Base-by-base conservation (phyloP, 2,797 vertebrate genomes). In the Spondyliosoma cantharus region DNA sequence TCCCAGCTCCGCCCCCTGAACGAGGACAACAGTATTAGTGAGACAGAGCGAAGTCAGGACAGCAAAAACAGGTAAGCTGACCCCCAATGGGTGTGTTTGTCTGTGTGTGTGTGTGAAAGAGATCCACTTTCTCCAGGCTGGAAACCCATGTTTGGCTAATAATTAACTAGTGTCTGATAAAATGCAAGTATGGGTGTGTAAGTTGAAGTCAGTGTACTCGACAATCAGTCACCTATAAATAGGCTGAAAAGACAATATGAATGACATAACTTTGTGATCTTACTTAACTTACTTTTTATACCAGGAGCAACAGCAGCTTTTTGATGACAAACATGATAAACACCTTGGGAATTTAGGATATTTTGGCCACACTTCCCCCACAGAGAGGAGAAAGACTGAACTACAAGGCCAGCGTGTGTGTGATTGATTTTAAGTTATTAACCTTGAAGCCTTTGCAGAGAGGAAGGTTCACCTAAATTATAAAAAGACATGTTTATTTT, bases 1-100 rank as follows among this genome's bases (percentile, higher is more conserved):
- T 89, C 91, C 0, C 92, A 94, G 82, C 93, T 96, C 76, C 90
- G 80, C 60, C 92, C 94, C 13, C 85, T 91, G 69, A 80, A 89
- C 0, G 90, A 93, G 58, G 87, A 88, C 52, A 78, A 81, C 50
- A 15, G 50, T n/a, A 68, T 57, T 13, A 58, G 62, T 49, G 64
- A 66, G 19, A 20, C 49, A 3, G 71, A 86, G 0, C 16, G 1
- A 62, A 56, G 68, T 52, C 85, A 87, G 79, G 90, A 89, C 57
- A 78, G 53, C 73, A 94, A 92, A 72, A 83, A 43, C 76, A 95
- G 92, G 95, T 95, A 88, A 74, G 46, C 1, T 12, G 11, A 25
- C 5, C 67, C n/a, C 49, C 27, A 25, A 15, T 46, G 54, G 29
- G 14, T 43, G 49, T 19, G 14, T 50, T 5, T 25, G 25, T 64